Evolutionary conservation across 1,140 invertebrate species (phyloP), one percentile per base, ranked within the genome.

Genomic region (Hestina assimilis): DNA sequence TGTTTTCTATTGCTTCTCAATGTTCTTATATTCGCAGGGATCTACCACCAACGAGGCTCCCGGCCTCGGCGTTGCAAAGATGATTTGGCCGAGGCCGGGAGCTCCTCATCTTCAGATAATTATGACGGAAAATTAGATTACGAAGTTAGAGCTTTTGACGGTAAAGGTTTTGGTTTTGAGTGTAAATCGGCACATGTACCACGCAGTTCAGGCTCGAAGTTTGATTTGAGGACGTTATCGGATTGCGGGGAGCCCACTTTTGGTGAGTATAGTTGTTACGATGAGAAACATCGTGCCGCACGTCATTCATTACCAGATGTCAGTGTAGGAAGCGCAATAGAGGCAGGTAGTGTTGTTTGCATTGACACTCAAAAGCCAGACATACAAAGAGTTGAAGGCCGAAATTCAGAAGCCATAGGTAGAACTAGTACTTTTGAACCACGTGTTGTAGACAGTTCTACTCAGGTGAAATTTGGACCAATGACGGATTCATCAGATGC

Each of bases 21-120:
- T 80, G 93, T 98, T 4, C 90, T 98, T 0, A 97, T 99, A 43
- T 98, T 98, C 73, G 96, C 96, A 24, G 96, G 96, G 21, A 96
- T 98, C 29, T 98, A 97, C 75, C 96, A 97, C 72, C 96, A 98
- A 77, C 91, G 96, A 5, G 91, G 94, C 68, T 83, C 91, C 45
- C 82, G 90, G 40, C 87, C 84, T 48, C 92, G 92, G 26, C 93
- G 94, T 70, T 94, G 92, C 63, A 94, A 94, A 72, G 94, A 95
- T 66, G 93, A 95, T 66, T 67, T 94, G 21, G 90, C 92, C 20
- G 93, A 94, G 74, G 92, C 91, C 28, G 93, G 90, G n/a, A 93
- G 92, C 68, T 92, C 92, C 14, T 92, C 91, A 3, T 92, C 92
- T 3, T 90, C 88, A 0, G 90, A 91, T 41, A 89, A 87, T 52